Base-by-base conservation (phyloP, 2,113 vertebrate genomes). In the Poeciliopsis retropinna region DNA sequence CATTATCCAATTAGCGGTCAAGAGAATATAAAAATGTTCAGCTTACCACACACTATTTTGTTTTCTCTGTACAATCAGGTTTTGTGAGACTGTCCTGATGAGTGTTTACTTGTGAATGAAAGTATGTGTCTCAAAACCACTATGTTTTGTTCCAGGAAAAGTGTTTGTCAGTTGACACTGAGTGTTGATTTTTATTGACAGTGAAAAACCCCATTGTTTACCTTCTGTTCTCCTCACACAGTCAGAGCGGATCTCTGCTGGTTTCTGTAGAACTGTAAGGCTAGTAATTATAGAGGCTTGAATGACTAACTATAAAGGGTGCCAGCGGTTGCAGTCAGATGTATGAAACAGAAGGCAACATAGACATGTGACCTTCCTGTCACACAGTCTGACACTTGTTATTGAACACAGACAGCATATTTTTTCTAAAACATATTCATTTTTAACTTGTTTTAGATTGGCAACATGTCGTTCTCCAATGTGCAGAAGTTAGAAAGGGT, bases 1-100 rank as follows among this genome's bases (percentile, higher is more conserved):
- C 70, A 89, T 85, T 57, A 81, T 78, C 71, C 85, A 87, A 84
- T 90, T 89, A 85, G 87, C 75, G 84, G 84, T 87, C 0, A n/a
- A 39, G 15, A 66, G 64, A 64, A 54, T n/a, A 57, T 57, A 67
- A 74, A 72, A 69, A 29, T 60, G 72, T 32, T 60, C 65, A 30
- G 60, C 30, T 19, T 57, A 63, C 80, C 12, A 11, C 76, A 72
- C 22, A 14, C 57, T 71, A 14, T 41, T 69, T 60, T 63, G 70
- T 60, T 67, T 72, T 60, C 44, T 62, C 64, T 70, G 64, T 67
- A 70, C 69, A 1, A 4, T 57, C 60, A 65, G 39, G 47, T 64
- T 81, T 41, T 61, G 64, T 1, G 15, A 76, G 11, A 62, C 75
- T 27, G 5, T 54, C 39, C 61, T 76, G 70, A 76, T 80, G 83